phyloP scores from a whole-genome alignment of 2,113 vertebrate genomes.

The Charina bottae region DNA sequence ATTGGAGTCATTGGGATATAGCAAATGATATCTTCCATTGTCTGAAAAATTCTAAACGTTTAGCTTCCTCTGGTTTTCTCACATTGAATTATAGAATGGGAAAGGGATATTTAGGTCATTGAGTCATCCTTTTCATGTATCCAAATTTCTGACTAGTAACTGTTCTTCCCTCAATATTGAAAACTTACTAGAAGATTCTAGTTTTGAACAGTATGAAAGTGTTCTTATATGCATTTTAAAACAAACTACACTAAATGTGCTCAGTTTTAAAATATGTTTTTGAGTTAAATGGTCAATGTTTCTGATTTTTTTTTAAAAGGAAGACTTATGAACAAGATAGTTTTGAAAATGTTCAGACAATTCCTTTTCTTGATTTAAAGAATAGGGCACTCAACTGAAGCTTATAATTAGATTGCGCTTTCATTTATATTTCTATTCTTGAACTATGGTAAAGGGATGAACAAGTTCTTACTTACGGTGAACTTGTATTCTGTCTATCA shows the following conservation, averaged over 20 bases:
- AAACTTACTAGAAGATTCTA: neutral
- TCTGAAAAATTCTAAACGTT: neutral
- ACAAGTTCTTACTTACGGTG: neutral
- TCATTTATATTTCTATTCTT: neutral
- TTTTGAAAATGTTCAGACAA: neutral
- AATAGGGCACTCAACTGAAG: neutral
- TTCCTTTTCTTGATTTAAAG: neutral
- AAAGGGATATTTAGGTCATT: neutral
- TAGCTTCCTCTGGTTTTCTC: neutral
- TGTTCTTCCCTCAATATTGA: neutral
- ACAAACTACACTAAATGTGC: neutral
- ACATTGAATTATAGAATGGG: neutral
- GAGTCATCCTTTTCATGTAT: neutral
- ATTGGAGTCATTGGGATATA: neutral
- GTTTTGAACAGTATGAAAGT: neutral
- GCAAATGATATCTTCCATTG: neutral
- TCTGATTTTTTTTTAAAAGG: neutral
- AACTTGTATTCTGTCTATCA: neutral
- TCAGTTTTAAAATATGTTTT: neutral
- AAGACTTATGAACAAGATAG: neutral
- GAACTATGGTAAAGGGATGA: neutral
- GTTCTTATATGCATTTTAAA: neutral
- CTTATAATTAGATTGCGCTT: neutral
- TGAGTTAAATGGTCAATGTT: neutral
- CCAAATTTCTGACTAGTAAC: neutral